Evolutionary conservation across 1,140 invertebrate species (phyloP), one percentile per base, ranked within the genome.

Genomic region (Caenorhabditis latens): DNA sequence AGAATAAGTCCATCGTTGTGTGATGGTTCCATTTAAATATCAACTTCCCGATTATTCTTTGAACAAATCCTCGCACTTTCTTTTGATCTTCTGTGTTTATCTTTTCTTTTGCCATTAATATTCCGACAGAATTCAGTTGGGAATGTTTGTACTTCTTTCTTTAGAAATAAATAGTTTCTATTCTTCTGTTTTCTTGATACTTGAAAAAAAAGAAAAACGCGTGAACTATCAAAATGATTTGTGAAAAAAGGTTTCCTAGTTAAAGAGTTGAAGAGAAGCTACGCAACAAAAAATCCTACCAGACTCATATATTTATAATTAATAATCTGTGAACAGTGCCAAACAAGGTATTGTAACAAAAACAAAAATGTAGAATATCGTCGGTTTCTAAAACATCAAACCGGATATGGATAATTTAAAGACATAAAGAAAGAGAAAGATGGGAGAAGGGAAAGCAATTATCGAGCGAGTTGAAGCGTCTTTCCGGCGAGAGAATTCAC

Each of bases 321-420:
- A 61, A n/a, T 61, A 53, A 61, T 61, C 19, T 40, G 32, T 67
- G 8, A 67, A 67, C 63, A 67, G 16, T 14, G 11, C 50, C 40
- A 67, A 67, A 67, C 63, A 67, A 67, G 21, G 42, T 67, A 42
- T 32, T 67, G 11, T 67, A 67, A 67, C 24, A 40, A 67, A 67
- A 67, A 32, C 2, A 21, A 67, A 1, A 21, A 2, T 32, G 32
- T 32, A 32, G n/a, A 67, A 67, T 14, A 14, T 42, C 63, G 32
- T 19, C 63, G 63, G 63, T 67, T 67, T 32, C 13, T 21, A 67
- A 79, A 32, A 79, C 50, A 79, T 46, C 46, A n/a, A 50, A 79
- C 71, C 71, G 71, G 71, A 79, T 79, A 79, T 50, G 71, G 71
- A 79, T 79, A 79, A 79, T 4, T 79, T 79, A 79, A 79, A 50